Evolutionary conservation across 1,140 invertebrate species (phyloP), one percentile per base, ranked within the genome.

Genomic region (Sycophaga agraensis): DNA sequence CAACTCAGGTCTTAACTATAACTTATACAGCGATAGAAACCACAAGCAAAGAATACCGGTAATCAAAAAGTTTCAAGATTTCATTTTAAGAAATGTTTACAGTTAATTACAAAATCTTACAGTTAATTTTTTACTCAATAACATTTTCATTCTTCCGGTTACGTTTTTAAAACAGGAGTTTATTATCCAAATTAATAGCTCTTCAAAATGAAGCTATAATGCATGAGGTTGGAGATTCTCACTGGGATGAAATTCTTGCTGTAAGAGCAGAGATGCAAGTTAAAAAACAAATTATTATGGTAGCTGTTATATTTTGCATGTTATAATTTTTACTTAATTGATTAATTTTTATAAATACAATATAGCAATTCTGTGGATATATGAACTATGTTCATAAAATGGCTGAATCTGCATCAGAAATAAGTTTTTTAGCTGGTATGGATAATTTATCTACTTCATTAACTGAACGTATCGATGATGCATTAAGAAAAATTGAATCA

Each of bases 331-430:
- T 34, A n/a, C 12, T 17, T 11, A 12, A 42, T 14, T 43, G 9
- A 40, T 35, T 35, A 48, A 42, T 50, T 1, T 19, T 49, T 19
- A 42, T 42, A 24, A 9, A 21, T 31, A 24, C 24, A 8, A 51
- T 6, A 19, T 59, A 80, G 78, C 66, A 74, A 68, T 64, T 80
- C 26, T 54, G 70, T 55, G 63, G 59, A 2, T 73, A 74, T 48
- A 70, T 80, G 71, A 70, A 79, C 39, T 68, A 75, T 67, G 69
- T 76, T 11, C 74, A 78, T 51, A 79, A 74, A 72, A 73, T 80
- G 73, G 74, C 72, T 64, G 66, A 67, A 46, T 71, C 76, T 53
- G 70, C 70, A 16, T 72, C 74, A 11, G 71, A 76, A 67, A 67
- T 77, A 26, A 72, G 73, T 71, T 76, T 73, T 26, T 65, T 74